Percentiles rank a stretch among this genome's conserved stretches.
These are phyloP conservation scores for Poecile atricapillus DNA, from an alignment of 2,113 vertebrate species.

Conservation along the genomic window DNA sequence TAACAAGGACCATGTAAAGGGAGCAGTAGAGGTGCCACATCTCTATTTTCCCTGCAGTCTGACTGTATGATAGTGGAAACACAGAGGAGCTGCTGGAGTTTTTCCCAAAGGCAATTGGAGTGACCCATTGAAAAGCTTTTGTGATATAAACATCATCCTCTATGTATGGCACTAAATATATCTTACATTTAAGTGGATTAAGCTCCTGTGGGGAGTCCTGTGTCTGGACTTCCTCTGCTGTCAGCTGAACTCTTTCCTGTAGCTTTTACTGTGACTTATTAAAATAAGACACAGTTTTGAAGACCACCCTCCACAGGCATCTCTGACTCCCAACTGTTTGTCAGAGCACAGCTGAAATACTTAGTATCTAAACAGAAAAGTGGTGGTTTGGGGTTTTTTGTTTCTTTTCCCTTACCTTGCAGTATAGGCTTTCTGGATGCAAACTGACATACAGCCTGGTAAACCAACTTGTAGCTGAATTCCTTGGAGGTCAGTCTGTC, in stretches of 20 bases:
- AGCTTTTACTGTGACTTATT: background rate
- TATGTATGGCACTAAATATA: background rate
- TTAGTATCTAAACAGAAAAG: background rate
- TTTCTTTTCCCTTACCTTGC: background rate
- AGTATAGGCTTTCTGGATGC: background rate
- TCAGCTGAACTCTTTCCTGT: background rate
- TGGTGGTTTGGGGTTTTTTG: background rate
- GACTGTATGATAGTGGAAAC: background rate
- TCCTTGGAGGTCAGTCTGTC: background rate
- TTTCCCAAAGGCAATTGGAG: background rate
- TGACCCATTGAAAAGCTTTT: background rate
- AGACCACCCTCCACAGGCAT: background rate
- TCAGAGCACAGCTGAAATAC: background rate
- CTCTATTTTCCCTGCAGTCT: background rate
- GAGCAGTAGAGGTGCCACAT: background rate
- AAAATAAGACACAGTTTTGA: background rate
- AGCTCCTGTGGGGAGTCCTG: background rate
- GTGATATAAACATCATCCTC: background rate
- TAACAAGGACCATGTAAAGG: background rate
- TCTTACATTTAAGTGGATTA: background rate
- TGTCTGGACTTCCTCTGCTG: background rate
- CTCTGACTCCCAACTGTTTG: background rate
- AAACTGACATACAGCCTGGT: background rate
- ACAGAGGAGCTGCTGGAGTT: background rate
- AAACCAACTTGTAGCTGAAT: background rate